A percentile compares a stretch with the other conserved stretches of the same genome.
Conservation (phyloP, 2,113 vertebrate species). For the Crypturellus undulatus region DNA sequence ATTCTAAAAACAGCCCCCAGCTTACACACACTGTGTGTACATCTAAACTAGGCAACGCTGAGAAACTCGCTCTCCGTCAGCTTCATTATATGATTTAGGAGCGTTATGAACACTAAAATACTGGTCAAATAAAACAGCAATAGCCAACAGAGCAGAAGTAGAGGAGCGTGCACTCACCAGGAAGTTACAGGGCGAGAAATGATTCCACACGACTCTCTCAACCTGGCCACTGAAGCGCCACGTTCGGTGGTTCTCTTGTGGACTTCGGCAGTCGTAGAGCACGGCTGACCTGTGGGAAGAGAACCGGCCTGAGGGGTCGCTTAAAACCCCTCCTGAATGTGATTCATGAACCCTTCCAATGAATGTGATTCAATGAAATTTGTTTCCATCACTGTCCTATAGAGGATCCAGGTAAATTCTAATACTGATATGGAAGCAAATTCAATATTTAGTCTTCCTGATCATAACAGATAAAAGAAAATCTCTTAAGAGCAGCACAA, state of each 20-base stretch:
- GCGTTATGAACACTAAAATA: background rate
- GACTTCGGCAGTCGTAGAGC: constrained; percentile 93
- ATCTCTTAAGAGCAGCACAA: background rate
- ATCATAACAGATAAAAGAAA: background rate
- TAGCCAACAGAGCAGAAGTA: background rate
- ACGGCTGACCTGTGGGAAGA: constrained; percentile 83
- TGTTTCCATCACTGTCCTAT: background rate
- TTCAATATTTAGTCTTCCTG: background rate
- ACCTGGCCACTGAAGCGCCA: constrained; percentile 97
- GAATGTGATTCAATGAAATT: background rate
- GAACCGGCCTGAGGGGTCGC: background rate
- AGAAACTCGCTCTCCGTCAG: background rate
- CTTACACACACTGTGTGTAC: background rate
- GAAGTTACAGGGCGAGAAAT: constrained; percentile 94
- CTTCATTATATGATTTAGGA: background rate
- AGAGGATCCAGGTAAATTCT: background rate
- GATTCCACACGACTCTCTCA: constrained; percentile 93
- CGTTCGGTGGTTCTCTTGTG: constrained; percentile 83
- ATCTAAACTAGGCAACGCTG: background rate
- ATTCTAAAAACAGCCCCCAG: background rate
- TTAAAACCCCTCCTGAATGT: background rate
- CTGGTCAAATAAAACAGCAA: background rate
- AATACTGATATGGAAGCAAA: background rate
- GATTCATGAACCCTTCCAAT: too few relatives aligned
- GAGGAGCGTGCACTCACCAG: constrained; percentile 79